Percentiles rank a stretch among this genome's conserved stretches.
These are phyloP conservation scores for Bellardia bayeri DNA, from an alignment of 2,888 invertebrate species.

Conservation along the genomic window DNA sequence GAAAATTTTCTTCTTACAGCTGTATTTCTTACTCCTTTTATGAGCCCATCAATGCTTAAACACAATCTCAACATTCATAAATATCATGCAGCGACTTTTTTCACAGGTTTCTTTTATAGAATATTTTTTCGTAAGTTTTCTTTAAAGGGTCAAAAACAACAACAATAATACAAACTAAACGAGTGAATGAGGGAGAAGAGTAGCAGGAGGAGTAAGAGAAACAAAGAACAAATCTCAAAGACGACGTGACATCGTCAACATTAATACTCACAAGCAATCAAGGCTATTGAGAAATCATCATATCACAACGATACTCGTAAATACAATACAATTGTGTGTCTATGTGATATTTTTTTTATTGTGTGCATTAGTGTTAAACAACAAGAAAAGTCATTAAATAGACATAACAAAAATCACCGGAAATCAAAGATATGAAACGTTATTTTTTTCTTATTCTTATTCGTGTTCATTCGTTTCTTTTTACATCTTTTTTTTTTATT, in stretches of 20 bases:
- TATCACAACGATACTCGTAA: conserved; percentile 57
- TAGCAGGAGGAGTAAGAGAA: not conserved
- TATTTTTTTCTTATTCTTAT: conserved; percentile 28
- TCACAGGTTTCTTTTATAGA: not conserved
- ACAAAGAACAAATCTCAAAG: conserved; percentile 4
- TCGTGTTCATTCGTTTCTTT: conserved; percentile 30
- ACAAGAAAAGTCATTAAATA: conserved; percentile 64
- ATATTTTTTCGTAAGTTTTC: not conserved
- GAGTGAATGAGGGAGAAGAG: not conserved
- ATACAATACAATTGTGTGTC: conserved; percentile 24
- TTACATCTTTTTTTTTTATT: not conserved
- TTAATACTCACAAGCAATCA: conserved; percentile 61
- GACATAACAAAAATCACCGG: conserved; percentile 67
- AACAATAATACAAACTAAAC: not conserved
- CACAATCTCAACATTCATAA: conserved; percentile 46
- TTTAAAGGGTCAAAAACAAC: not conserved
- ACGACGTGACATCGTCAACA: conserved; percentile 63
- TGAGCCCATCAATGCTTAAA: conserved; percentile 1
- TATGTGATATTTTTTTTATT: not conserved
- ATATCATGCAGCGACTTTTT: conserved; percentile 48
- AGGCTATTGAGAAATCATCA: conserved; percentile 65
- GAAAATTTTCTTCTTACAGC: not conserved
- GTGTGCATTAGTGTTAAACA: conserved; percentile 44
- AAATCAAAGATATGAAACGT: conserved; percentile 67
- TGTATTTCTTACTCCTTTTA: not conserved